Evolutionary conservation across 2,888 invertebrate species (phyloP), one percentile per base, ranked within the genome.

Genomic region (Xylophagus ater): DNA sequence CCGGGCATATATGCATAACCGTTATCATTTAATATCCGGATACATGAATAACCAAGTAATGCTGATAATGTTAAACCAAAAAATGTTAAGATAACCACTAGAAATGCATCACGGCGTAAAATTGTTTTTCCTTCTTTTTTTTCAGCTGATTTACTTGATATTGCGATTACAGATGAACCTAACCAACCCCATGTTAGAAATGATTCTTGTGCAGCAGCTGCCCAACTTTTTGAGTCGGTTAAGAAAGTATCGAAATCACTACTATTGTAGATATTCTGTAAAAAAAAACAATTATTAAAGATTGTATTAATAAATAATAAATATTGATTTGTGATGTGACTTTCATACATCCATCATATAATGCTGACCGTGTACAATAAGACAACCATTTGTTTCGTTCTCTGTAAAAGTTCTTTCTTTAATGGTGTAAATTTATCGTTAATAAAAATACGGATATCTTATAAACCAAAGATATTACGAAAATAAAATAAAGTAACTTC

Each of bases 181-280:
- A 89, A 67, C 7, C 89, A 62, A 2, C 87, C 87, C 92, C 92
- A 88, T 0, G 86, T 86, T 36, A 89, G 70, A 58, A 90, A 90
- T 0, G 80, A 79, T 63, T 92, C 90, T 57, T 88, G 81, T 13
- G 85, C 81, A 1, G 90, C 92, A 1, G 89, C 85, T 18, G 83
- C 72, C 90, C 92, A 92, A 49, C 87, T 80, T 78, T 84, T 65
- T 10, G 71, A 70, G 57, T 88, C 87, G 31, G 81, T 71, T 57
- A 90, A 83, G 64, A 89, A 88, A 57, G 88, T 87, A 49, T 73
- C 74, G 78, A 88, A 88, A 25, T 80, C 77, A 4, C 84, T 84
- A 49, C 81, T 79, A 1, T 82, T 75, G 58, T 88, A 86, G 35
- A 84, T 72, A 50, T 79, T 77, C 51, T 79, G 70, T 8, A 76